Evolutionary conservation across 2,888 invertebrate species (phyloP), one percentile per base, ranked within the genome.

Genomic region (Oxycera nigricornis): DNA sequence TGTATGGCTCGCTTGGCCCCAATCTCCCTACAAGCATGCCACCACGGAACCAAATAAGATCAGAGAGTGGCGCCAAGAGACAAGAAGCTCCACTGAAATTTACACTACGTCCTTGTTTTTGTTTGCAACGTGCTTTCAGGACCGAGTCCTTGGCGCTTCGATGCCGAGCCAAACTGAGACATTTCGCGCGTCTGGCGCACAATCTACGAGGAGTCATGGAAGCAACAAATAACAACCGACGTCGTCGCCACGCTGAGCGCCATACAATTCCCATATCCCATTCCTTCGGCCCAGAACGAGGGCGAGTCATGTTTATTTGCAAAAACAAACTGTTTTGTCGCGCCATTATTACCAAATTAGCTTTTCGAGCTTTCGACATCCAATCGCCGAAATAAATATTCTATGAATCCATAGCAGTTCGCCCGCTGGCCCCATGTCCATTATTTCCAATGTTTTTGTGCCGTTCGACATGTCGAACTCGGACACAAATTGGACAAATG

Each of bases 301-400:
- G 72, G 46, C 30, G 50, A 41, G 26, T 46, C 39, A 24, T 59
- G 59, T 73, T 73, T 73, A 73, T 73, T 73, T 73, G 73, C 41
- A 74, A 74, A 68, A 72, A 68, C 73, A 73, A 73, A 75, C 59
- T 75, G 73, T 73, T 73, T 73, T 75, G 74, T 76, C 76, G 76
- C 76, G 76, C 76, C 76, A 72, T 75, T 75, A 75, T 75, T 75
- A 73, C 67, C 70, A 70, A 74, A 74, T 72, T 74, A 74, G 74
- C 72, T 74, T 68, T 73, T 72, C 22, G 59, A 61, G 61, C 70
- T 74, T 74, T 74, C 67, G 39, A 35, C 30, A 11, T 52, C 30
- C 62, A 59, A 57, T 72, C 52, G 57, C 59, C 52, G 22, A 72
- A 72, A 72, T 72, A 72, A 72, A 59, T 72, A 26, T 59, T 59